Conservation (phyloP, 2,888 invertebrate genomes). For the Pseudococcus viburni region DNA sequence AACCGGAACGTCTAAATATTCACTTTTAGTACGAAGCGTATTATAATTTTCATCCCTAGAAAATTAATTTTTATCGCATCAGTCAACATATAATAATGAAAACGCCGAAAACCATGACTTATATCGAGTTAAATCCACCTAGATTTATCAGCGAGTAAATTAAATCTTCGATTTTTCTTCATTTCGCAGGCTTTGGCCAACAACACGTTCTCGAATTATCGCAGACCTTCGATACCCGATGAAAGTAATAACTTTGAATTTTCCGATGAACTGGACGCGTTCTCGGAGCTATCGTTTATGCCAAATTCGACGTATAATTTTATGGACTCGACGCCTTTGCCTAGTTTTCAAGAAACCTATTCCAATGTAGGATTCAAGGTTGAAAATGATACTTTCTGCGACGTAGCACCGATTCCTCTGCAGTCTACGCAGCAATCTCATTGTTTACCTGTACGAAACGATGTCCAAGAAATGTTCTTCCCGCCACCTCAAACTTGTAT, state of each 20-base stretch:
- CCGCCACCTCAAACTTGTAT: constrained; percentile 79
- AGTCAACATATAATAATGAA: constrained; percentile 63
- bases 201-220: constrained; percentile 58
- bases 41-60: constrained; percentile 65
- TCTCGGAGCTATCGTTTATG: constrained; percentile 60
- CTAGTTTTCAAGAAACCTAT: constrained; percentile 88
- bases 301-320: constrained; percentile 44
- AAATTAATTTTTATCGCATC: constrained; percentile 66
- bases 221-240: constrained; percentile 50
- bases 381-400: constrained; percentile 86
- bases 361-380: constrained; percentile 82
- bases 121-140: constrained; percentile 38
- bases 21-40: constrained; percentile 61
- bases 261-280: constrained; percentile 61
- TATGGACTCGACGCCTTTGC: constrained; percentile 72
- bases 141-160: constrained; percentile 36
- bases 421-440: constrained; percentile 70
- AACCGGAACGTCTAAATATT: constrained; percentile 66
- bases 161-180: background rate
- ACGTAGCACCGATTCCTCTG: constrained; percentile 70
- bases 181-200: constrained; percentile 52
- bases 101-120: constrained; percentile 54
- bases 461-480: constrained; percentile 78
- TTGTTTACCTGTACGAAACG: constrained; percentile 67
- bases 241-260: constrained; percentile 55